Conservation (phyloP, 2,113 vertebrate species). For the Paramormyrops kingsleyae region DNA sequence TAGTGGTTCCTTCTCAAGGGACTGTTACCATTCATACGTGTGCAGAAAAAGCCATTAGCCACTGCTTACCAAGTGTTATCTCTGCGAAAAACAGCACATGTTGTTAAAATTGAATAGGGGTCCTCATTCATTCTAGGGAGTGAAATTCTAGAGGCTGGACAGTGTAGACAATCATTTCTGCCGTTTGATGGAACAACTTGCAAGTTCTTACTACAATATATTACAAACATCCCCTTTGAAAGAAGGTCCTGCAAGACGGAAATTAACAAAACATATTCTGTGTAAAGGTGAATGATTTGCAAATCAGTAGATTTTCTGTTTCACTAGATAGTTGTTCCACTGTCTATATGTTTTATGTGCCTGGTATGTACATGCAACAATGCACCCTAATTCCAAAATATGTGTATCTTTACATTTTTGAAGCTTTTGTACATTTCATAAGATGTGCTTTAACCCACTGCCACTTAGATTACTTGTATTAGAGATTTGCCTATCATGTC, state of each 20-base stretch:
- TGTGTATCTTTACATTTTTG: neutral
- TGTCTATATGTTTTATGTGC: neutral
- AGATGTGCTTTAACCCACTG: neutral
- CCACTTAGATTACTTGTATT: neutral
- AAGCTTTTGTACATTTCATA: neutral
- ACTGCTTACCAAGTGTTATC: neutral
- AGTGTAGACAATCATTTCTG: neutral
- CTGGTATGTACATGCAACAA: neutral
- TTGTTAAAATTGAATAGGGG: neutral
- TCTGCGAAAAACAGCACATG: neutral
- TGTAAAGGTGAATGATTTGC: neutral
- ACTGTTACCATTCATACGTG: neutral
- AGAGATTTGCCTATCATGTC: neutral
- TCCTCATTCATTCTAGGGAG: neutral
- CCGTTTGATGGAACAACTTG: neutral
- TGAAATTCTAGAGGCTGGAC: neutral
- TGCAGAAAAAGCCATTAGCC: neutral
- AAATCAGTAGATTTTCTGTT: neutral
- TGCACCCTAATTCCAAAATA: neutral
- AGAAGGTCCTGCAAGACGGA: neutral
- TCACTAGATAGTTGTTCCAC: neutral
- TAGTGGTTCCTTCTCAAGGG: neutral
- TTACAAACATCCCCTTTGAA: neutral
- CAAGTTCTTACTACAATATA: neutral
- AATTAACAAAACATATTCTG: neutral